Evolutionary conservation across 2,888 invertebrate species (phyloP), one percentile per base, ranked within the genome.

Genomic region (Merodon equestris): DNA sequence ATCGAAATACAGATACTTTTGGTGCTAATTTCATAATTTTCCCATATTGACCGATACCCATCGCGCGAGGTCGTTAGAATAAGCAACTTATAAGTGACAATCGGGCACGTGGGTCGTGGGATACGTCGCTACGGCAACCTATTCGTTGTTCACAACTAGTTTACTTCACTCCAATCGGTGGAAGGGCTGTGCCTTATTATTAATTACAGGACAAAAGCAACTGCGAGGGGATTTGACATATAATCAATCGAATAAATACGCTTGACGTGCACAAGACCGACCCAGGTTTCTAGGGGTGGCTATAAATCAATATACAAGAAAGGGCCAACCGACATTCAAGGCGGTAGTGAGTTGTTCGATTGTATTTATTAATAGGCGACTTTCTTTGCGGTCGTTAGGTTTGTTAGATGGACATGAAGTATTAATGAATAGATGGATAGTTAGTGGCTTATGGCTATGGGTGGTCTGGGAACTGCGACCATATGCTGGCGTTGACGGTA

Each of bases 161-260:
- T 15, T 40, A 40, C 36, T 36, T n/a, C n/a, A n/a, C n/a, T n/a
- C n/a, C n/a, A n/a, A n/a, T 27, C 2, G 3, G 27, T 27, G 2
- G 7, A 27, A 27, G 27, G 27, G 7, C 27, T 51, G 36, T 9
- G n/a, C 36, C 45, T 61, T 42, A 40, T 60, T 66, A 76, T 76
- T 76, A 72, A 72, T 71, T 76, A 56, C 60, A 15, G 60, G 42
- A 54, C 50, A 50, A 15, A 54, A 64, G 57, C 10, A 5, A 40
- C 12, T 40, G 7, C 3, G 27, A 75, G 38, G 38, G 47, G 57
- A 17, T 48, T 45, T 60, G 71, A 60, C 60, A 40, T 44, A 50
- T 45, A 71, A 71, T 76, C 76, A 71, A 76, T 76, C 76, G 71
- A 66, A 40, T 45, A 58, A 10, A 17, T 51, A 45, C 40, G 40